Percentiles rank a stretch among this genome's conserved stretches.
phyloP scores from a whole-genome alignment of 2,113 vertebrate genomes.

The Pygoscelis adeliae region DNA sequence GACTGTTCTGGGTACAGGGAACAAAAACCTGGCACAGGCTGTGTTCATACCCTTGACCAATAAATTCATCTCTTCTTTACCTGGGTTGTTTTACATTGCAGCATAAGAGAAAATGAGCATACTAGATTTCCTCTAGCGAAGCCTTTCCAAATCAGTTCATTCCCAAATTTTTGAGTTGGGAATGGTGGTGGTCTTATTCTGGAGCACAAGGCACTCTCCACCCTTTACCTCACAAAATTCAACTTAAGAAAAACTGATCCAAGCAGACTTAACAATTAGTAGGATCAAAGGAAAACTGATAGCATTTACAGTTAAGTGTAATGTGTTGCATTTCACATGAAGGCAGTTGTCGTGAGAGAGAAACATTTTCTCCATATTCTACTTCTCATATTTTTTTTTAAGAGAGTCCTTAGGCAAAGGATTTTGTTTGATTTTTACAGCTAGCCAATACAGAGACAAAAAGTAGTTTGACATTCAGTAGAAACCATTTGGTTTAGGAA shows the following conservation, averaged over 20 bases:
- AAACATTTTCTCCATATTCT: background rate
- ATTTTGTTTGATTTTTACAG: background rate
- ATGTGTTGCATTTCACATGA: background rate
- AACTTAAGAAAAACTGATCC: background rate
- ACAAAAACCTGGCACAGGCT: background rate
- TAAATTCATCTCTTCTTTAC: accelerated
- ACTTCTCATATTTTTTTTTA: background rate
- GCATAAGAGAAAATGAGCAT: background rate
- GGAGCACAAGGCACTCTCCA: background rate
- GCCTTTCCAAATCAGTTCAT: background rate
- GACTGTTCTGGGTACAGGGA: background rate
- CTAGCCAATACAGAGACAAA: background rate
- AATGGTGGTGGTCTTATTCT: background rate
- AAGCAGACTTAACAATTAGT: background rate
- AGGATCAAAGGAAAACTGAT: background rate
- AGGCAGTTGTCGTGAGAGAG: background rate
- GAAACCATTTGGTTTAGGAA: background rate
- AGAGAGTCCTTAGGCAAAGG: background rate
- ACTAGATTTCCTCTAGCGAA: background rate
- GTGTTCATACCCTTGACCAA: background rate
- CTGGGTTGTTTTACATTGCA: background rate
- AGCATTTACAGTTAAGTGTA: background rate
- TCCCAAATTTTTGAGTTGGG: background rate
- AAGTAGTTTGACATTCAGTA: background rate
- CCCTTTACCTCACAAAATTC: background rate